Conservation (phyloP, 2,888 invertebrate genomes). For the Drosophila birchii region DNA sequence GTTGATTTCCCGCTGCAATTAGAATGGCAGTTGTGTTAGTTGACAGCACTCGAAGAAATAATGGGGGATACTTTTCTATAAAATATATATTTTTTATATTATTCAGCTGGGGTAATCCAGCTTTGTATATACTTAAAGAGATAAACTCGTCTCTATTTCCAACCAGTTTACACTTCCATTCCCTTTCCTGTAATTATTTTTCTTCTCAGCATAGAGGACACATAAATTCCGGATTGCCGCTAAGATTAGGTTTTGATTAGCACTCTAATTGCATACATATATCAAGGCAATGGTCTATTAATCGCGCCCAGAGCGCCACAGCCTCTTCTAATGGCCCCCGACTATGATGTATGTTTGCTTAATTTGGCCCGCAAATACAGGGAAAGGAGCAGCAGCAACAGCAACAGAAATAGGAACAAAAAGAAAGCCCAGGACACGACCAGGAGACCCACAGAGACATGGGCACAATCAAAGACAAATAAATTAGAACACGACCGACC, state of each 20-base stretch:
- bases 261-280: conserved; percentile 72
- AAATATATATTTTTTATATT: no score
- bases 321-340: conserved; percentile 64
- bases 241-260: conserved; percentile 69
- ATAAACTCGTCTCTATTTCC: no score
- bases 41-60: conserved; percentile 9
- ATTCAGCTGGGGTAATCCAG: no score
- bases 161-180: background rate
- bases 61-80: no score
- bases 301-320: conserved; percentile 44
- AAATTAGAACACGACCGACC: conserved; percentile 77
- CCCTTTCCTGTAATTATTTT: background rate
- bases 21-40: conserved; percentile 57
- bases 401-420: conserved; percentile 15
- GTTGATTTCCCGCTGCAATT: conserved; percentile 84
- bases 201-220: conserved; percentile 13
- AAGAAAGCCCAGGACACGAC: conserved; percentile 66
- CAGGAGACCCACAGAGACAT: conserved; percentile 41
- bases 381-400: conserved; percentile 1
- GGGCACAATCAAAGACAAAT: conserved; percentile 78
- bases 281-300: conserved; percentile 61
- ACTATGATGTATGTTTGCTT: conserved; percentile 73
- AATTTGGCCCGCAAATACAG: conserved; percentile 54
- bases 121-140: no score
- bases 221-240: conserved; percentile 52